Evolutionary conservation across 1,140 invertebrate species (phyloP).

Genomic region (Lasioglossum baleicum): DNA sequence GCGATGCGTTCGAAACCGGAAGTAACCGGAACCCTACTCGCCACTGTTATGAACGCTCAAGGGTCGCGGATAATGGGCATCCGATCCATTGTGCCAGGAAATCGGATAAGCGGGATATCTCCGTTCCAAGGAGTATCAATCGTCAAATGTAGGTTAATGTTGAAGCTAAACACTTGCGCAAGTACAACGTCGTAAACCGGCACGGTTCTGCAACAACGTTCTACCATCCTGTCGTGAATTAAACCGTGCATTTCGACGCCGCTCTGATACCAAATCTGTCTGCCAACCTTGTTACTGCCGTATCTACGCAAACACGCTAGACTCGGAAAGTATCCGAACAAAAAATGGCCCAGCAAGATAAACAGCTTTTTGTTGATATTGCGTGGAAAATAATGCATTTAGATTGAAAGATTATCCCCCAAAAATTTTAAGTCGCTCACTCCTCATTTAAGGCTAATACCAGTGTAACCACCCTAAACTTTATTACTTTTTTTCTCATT

Average conservation of each 20-base stretch:
- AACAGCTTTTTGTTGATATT: too few species aligned
- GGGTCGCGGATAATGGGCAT: slow-evolving; percentile 17
- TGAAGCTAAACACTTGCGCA: not conserved
- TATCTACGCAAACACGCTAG: too few species aligned
- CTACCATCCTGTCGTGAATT: not conserved
- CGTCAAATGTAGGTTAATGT: not conserved
- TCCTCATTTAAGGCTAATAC: too few species aligned
- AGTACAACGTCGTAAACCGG: not conserved
- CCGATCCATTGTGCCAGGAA: slow-evolving; percentile 22
- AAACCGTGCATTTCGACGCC: not conserved
- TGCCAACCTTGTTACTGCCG: too few species aligned
- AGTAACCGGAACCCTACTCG: slow-evolving; percentile 2
- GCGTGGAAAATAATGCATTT: too few species aligned
- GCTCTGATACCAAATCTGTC: too few species aligned
- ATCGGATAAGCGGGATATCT: slow-evolving; percentile 28
- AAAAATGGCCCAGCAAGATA: too few species aligned
- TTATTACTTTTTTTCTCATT: too few species aligned
- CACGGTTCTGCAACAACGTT: not conserved
- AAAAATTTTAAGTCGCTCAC: too few species aligned
- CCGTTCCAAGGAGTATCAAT: not conserved
- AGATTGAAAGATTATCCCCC: too few species aligned
- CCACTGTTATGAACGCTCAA: not conserved
- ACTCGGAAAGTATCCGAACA: too few species aligned
- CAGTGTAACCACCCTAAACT: too few species aligned
- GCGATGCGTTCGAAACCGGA: not conserved